phyloP scores from a whole-genome alignment of 2,797 vertebrate species.

The Lacerta bilineata region DNA sequence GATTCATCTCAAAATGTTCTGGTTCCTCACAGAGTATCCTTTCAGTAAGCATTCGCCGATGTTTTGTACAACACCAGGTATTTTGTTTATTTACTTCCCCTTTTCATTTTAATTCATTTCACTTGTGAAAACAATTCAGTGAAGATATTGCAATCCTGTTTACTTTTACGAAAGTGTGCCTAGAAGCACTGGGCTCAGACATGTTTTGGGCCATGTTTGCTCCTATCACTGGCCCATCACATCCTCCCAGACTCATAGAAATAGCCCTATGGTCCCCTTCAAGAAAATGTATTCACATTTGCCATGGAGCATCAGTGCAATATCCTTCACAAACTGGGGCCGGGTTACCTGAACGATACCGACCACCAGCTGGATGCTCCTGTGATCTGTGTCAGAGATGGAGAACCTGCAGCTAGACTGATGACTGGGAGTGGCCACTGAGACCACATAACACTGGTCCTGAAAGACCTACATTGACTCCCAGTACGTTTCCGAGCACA shows the following conservation, averaged over 20 bases:
- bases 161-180: background rate
- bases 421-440: no score
- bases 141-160: background rate
- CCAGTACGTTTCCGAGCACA: no score
- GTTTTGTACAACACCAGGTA: constrained; percentile 34
- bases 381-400: no score
- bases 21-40: constrained; percentile 27
- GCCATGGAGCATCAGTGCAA: no score
- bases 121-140: constrained; percentile 24
- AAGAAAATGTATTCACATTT: background rate
- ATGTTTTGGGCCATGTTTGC: background rate
- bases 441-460: no score
- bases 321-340: no score
- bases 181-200: background rate
- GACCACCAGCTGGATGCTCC: no score
- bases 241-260: background rate
- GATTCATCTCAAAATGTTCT: constrained; percentile 30
- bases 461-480: no score
- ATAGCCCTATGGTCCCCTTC: background rate
- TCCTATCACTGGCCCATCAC: background rate
- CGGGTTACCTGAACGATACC: no score
- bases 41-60: background rate
- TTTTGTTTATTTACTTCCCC: constrained; percentile 30
- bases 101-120: constrained; percentile 9
- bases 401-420: no score